Evolutionary conservation across 2,113 vertebrate species (phyloP).

Genomic region (Proteles cristata): DNA sequence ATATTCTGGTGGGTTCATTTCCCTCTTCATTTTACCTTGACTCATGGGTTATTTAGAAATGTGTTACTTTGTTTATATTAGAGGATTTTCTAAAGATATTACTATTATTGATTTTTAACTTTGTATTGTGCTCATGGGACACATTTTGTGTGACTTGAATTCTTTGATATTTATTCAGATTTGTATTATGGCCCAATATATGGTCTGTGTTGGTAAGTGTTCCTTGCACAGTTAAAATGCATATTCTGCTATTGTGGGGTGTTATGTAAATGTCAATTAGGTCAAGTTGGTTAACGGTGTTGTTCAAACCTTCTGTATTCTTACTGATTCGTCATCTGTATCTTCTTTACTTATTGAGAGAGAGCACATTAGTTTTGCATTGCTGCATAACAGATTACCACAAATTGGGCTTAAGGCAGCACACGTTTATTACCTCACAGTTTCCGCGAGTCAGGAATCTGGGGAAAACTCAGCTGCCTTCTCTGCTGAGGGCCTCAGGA

Average conservation of each 20-base stretch:
- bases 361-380: not conserved
- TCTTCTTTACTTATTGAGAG: not conserved
- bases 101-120: not conserved
- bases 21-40: not conserved
- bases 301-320: not conserved
- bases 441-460: not conserved
- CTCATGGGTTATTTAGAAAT: not conserved
- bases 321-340: not conserved
- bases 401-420: not conserved
- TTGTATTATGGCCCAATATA: not conserved
- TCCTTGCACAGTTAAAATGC: not conserved
- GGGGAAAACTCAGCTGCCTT: not conserved
- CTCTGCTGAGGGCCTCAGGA: not conserved
- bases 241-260: not conserved
- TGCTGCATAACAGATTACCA: not conserved
- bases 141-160: slow-evolving; percentile 20
- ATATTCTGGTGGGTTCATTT: not conserved
- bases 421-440: not conserved
- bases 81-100: not conserved
- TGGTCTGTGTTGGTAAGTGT: not conserved
- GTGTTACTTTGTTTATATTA: not conserved
- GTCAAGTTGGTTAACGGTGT: not conserved
- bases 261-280: not conserved
- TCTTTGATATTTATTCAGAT: not conserved
- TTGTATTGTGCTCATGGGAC: not conserved